Percentiles rank a stretch among this genome's conserved stretches.
Evolutionary conservation across 2,888 invertebrate genomes (phyloP).

Genomic region (Drosophila acutilabella): DNA sequence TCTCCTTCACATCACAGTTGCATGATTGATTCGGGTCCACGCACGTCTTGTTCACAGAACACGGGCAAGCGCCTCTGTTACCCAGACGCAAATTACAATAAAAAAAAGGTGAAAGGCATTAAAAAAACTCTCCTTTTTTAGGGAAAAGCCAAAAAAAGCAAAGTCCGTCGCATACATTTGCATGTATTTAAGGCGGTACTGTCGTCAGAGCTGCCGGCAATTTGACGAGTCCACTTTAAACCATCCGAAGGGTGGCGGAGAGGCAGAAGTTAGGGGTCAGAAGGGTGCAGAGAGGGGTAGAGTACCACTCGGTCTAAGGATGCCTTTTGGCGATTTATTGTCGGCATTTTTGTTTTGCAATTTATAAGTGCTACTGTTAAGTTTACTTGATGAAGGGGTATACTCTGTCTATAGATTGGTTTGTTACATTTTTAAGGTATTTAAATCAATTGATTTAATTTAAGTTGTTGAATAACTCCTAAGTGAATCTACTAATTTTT

Average conservation of each 20-base stretch:
- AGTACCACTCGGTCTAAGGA: conserved; percentile 15
- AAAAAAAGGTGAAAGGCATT: conserved; percentile 58
- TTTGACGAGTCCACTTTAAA: conserved; percentile 64
- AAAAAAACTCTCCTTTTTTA: conserved; percentile 19
- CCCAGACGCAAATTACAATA: conserved; percentile 17
- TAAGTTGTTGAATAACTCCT: no score
- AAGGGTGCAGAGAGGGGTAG: background rate
- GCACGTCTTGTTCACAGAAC: conserved; percentile 92
- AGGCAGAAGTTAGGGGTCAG: no score
- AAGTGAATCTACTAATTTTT: background rate
- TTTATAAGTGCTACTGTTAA: conserved; percentile 39
- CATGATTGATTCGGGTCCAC: conserved; percentile 93
- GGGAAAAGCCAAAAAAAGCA: conserved; percentile 16
- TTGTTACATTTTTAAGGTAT: conserved; percentile 1
- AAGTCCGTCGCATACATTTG: conserved; percentile 63
- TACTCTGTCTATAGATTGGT: background rate
- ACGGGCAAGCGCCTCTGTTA: conserved; percentile 89
- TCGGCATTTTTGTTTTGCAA: conserved; percentile 43
- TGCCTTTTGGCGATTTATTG: conserved; percentile 51
- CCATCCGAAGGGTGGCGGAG: background rate
- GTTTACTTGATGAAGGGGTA: background rate
- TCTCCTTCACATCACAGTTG: conserved; percentile 95
- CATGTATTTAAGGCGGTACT: conserved; percentile 61
- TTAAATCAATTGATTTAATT: no score
- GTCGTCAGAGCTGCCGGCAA: conserved; percentile 58